Conservation (phyloP, 2,888 invertebrate genomes). For the Dione vanillae region DNA sequence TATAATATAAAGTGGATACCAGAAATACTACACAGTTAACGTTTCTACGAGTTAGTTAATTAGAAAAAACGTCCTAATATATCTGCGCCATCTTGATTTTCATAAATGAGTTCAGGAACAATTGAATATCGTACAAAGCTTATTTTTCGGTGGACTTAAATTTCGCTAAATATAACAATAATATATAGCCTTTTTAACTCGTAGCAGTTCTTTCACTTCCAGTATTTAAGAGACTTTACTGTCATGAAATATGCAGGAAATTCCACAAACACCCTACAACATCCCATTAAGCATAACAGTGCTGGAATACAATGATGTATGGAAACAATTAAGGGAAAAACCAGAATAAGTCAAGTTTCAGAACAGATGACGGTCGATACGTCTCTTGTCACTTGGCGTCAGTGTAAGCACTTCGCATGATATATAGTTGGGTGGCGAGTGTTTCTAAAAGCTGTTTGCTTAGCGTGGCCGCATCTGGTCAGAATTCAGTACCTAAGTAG, state of each 20-base stretch:
- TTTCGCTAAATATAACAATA: background rate
- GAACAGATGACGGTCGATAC: constrained; percentile 33
- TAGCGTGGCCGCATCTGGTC: constrained; percentile 14
- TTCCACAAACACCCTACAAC: background rate
- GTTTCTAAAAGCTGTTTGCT: constrained; percentile 13
- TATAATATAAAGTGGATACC: no score
- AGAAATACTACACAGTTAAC: no score
- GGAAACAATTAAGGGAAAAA: constrained; percentile 12
- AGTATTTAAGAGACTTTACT: background rate
- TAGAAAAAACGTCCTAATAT: no score
- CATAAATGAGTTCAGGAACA: background rate
- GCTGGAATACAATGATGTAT: background rate
- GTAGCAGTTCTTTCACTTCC: background rate
- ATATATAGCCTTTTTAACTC: background rate
- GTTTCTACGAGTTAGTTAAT: no score
- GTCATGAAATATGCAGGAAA: background rate
- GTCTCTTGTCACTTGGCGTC: constrained; percentile 35
- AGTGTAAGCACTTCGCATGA: constrained; percentile 24
- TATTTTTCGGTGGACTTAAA: background rate
- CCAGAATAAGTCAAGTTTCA: constrained; percentile 23
- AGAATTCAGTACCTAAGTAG: constrained; percentile 15
- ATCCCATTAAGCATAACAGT: no score
- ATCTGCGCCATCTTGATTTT: background rate
- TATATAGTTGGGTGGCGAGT: constrained; percentile 25
- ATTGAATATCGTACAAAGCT: background rate